Evolutionary conservation across 1,140 invertebrate genomes (phyloP).

Genomic region (Mactra quadrangularis): DNA sequence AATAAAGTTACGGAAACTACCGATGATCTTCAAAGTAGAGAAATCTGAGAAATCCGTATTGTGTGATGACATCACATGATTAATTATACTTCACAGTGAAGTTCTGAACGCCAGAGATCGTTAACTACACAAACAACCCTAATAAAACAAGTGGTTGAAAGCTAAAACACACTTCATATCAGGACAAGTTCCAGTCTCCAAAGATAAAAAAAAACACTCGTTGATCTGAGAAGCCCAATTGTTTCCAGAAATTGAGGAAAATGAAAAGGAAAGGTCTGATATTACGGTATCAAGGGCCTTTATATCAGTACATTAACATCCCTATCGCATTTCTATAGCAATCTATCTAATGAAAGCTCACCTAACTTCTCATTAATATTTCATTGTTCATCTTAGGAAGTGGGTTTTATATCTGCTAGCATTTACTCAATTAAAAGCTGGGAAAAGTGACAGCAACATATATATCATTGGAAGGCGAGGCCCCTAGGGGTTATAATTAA

Average conservation of each 20-base stretch:
- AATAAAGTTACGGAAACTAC: too few species aligned
- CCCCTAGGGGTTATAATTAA: constrained; percentile 41
- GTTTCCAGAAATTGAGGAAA: constrained; percentile 34
- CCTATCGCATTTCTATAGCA: constrained; percentile 38
- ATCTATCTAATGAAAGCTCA: constrained; percentile 52
- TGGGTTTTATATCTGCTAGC: constrained; percentile 42
- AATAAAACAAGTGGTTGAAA: too few species aligned
- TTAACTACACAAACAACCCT: too few species aligned
- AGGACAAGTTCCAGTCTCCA: too few species aligned
- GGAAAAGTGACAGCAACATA: constrained; percentile 45
- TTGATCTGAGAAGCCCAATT: constrained; percentile 5
- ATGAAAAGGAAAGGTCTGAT: constrained; percentile 46
- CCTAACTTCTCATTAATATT: constrained; percentile 61
- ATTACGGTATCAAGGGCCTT: constrained; percentile 28
- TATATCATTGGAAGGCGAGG: constrained; percentile 38
- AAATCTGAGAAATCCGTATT: too few species aligned
- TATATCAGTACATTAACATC: constrained; percentile 13
- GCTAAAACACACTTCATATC: too few species aligned
- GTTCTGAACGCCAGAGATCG: too few species aligned
- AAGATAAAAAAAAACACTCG: constrained; percentile 15
- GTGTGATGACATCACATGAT: too few species aligned
- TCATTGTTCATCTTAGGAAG: constrained; percentile 60
- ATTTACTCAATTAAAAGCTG: constrained; percentile 59
- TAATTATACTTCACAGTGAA: too few species aligned
- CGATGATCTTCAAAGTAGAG: too few species aligned